Evolutionary conservation across 2,797 vertebrate species (phyloP).

Genomic region (Pogoniulus pusillus): DNA sequence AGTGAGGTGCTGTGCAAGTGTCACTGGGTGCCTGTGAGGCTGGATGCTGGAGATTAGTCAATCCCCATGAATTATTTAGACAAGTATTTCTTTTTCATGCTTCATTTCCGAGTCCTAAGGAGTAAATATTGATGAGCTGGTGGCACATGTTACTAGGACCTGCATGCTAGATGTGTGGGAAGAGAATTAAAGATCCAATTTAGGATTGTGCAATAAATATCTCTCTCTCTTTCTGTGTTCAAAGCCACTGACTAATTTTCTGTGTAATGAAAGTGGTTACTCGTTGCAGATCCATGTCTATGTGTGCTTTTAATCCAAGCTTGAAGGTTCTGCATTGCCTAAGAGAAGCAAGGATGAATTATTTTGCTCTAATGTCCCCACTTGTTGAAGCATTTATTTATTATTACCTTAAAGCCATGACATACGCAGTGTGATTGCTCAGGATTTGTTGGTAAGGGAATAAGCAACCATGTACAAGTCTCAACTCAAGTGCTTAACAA

Average conservation of each 20-base stretch:
- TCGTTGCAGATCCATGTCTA: background rate
- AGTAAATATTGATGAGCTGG: background rate
- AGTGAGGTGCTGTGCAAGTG: background rate
- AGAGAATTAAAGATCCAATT: background rate
- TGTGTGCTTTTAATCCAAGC: background rate
- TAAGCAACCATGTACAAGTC: background rate
- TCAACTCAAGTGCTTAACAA: background rate
- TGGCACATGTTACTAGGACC: background rate
- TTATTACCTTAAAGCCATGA: background rate
- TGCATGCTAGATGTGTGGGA: background rate
- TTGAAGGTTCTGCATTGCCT: background rate
- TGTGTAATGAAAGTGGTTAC: background rate
- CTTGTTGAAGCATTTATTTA: background rate
- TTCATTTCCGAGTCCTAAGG: background rate
- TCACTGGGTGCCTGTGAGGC: background rate
- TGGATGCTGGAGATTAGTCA: background rate
- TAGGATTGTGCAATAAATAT: background rate
- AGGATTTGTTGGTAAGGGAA: background rate
- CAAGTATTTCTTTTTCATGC: background rate
- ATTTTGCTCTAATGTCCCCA: background rate
- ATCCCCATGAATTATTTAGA: background rate
- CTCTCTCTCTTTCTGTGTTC: background rate
- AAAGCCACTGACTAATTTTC: background rate
- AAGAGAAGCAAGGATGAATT: background rate
- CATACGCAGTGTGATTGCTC: background rate